Percentiles rank a stretch among this genome's conserved stretches.
Evolutionary conservation across 2,888 invertebrate species (phyloP).

Genomic region (Lasioglossum vierecki): DNA sequence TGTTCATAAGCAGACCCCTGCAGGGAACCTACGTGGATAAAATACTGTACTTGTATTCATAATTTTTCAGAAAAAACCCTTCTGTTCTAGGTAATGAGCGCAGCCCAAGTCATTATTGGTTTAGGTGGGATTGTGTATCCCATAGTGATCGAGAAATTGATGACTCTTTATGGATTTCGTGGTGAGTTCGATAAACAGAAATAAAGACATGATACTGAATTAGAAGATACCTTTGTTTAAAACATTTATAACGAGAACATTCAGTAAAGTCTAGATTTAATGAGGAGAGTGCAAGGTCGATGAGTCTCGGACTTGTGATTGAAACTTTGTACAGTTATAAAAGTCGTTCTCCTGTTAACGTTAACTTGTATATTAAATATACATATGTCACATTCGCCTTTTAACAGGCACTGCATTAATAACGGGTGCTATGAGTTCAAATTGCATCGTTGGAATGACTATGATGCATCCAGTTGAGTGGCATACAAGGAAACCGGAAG

Average conservation of each 20-base stretch:
- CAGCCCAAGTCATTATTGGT: slow-evolving; percentile 90
- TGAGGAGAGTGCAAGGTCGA: no score
- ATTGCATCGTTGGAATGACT: slow-evolving; percentile 89
- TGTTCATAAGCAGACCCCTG: no score
- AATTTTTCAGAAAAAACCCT: slow-evolving; percentile 34
- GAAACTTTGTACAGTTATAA: no score
- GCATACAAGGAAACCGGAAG: slow-evolving; percentile 83
- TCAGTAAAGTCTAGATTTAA: no score
- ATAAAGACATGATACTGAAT: background rate
- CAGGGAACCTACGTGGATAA: no score
- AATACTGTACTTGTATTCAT: slow-evolving; percentile 8
- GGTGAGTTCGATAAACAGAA: slow-evolving; percentile 82
- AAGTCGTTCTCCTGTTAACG: no score
- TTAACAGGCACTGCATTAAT: slow-evolving; percentile 86
- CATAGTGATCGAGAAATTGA: slow-evolving; percentile 86
- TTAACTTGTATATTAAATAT: no score
- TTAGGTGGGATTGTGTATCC: slow-evolving; percentile 89
- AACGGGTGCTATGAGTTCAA: slow-evolving; percentile 88
- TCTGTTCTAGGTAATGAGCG: slow-evolving; percentile 87
- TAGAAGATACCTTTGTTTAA: background rate
- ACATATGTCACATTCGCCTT: background rate
- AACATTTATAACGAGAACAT: no score
- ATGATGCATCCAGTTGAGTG: slow-evolving; percentile 91
- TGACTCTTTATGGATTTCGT: slow-evolving; percentile 88
- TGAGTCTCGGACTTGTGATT: no score